Conservation (phyloP, 2,113 vertebrate genomes). For the Cochlearius cochlearius region DNA sequence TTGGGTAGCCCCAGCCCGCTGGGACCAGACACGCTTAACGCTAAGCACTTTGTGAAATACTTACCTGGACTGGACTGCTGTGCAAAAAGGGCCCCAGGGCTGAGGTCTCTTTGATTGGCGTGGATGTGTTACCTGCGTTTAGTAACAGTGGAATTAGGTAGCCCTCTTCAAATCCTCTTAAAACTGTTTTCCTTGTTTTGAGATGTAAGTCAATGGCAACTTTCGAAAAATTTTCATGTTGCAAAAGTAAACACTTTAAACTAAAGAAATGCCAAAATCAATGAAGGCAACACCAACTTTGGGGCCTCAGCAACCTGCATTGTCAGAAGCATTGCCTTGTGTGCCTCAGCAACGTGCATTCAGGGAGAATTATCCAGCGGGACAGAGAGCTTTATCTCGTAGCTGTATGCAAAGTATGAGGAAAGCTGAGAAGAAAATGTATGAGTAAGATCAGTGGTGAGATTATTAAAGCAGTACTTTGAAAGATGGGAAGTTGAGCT, state of each 20-base stretch:
- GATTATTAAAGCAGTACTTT: not conserved
- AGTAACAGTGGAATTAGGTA: not conserved
- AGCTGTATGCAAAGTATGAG: not conserved
- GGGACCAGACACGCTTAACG: not conserved
- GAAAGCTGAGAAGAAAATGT: not conserved
- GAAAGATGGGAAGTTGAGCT: not conserved
- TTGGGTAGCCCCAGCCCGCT: not conserved
- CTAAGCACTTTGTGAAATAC: not conserved
- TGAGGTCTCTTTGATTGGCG: not conserved
- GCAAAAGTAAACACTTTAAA: not conserved
- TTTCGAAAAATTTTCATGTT: not conserved
- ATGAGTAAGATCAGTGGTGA: not conserved
- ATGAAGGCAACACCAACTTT: accelerated
- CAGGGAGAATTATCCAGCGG: accelerated
- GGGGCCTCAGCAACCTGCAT: accelerated
- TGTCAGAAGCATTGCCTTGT: not conserved
- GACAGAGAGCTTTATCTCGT: accelerated
- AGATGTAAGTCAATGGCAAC: not conserved
- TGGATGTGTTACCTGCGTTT: accelerated
- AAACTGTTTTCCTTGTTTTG: not conserved
- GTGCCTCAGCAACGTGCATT: not conserved
- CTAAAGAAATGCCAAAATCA: not conserved
- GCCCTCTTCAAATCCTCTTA: not conserved
- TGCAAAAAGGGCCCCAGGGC: not conserved
- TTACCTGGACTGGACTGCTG: accelerated